phyloP scores from a whole-genome alignment of 2,888 invertebrate genomes.

The Chalcis sispes region DNA sequence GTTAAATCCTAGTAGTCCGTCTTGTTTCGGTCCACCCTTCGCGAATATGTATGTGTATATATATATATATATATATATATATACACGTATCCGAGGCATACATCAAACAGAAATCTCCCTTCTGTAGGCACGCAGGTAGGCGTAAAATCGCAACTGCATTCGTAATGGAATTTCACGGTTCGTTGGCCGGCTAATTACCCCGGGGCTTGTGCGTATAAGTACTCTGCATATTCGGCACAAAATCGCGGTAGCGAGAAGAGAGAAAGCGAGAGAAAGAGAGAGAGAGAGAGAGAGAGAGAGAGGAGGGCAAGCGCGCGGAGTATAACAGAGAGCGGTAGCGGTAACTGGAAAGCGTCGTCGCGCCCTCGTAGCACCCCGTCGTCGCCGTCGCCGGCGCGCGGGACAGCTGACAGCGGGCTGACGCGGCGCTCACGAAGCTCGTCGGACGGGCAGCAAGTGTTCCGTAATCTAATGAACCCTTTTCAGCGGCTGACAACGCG shows the following conservation, averaged over 20 bases:
- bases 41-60: background rate
- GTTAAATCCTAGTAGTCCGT: too few species aligned
- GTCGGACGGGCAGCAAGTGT: slow-evolving; percentile 42
- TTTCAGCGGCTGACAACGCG: slow-evolving; percentile 66
- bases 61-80: background rate
- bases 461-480: slow-evolving; percentile 66
- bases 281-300: background rate
- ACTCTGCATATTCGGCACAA: slow-evolving; percentile 22
- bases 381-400: background rate
- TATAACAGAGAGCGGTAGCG: background rate
- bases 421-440: slow-evolving; percentile 16
- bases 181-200: slow-evolving; percentile 39
- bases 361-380: background rate
- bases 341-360: background rate
- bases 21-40: too few species aligned
- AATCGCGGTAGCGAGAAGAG: slow-evolving; percentile 8
- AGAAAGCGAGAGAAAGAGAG: background rate
- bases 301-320: background rate
- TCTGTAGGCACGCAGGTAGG: background rate
- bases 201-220: background rate
- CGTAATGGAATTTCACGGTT: slow-evolving; percentile 44
- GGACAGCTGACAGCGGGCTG: slow-evolving; percentile 1
- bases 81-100: background rate
- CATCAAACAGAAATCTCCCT: background rate
- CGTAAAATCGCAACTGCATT: slow-evolving; percentile 12